Base-by-base conservation (phyloP, 2,113 vertebrate species). In the Tinamus guttatus region DNA sequence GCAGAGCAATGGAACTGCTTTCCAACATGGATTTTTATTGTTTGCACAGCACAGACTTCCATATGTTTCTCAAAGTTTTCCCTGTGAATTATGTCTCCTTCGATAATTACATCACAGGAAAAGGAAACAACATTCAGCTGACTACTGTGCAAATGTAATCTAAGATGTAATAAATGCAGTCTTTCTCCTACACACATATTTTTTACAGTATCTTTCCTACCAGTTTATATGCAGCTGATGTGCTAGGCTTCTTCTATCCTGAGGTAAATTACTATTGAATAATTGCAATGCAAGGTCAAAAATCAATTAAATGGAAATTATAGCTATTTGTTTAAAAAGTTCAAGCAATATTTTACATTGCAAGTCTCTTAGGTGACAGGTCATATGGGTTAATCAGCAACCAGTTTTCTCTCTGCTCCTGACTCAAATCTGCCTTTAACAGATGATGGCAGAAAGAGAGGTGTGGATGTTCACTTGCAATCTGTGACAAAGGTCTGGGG, bases 231-330 rank as follows among this genome's bases (percentile, higher is more conserved):
- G 56, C 32, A 88, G 30, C 51, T 75, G 59, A 20, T 82, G 34
- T 63, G 64, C 94, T 36, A 69, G 32, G 78, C 87, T 84, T 92
- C 70, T 83, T 95, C 76, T 90, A 27, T 85, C 20, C 24, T 71
- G 84, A 91, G 71, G 91, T 86, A 94, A 95, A 94, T 94, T 87
- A 68, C 68, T 65, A 75, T 25, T 67, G 83, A 79, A 95, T 94
- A 97, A 97, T 95, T 77, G 59, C 49, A 49, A 52, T 78, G 83
- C 7, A 28, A 92, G 84, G 90, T 96, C 82, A 96, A 93, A 97
- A 97, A 95, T 94, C 73, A 95, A 90, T 97, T 97, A 95, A 95
- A 89, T 64, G 17, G 45, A 91, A 97, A 95, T 97, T 95, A 81
- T 11, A 92, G 83, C 85, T 97, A 92, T 96, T 96, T 97, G 78